Percentiles rank a stretch among this genome's conserved stretches.
These are phyloP conservation scores for Spea hammondii DNA, from an alignment of 2,797 vertebrate species.

Conservation along the genomic window DNA sequence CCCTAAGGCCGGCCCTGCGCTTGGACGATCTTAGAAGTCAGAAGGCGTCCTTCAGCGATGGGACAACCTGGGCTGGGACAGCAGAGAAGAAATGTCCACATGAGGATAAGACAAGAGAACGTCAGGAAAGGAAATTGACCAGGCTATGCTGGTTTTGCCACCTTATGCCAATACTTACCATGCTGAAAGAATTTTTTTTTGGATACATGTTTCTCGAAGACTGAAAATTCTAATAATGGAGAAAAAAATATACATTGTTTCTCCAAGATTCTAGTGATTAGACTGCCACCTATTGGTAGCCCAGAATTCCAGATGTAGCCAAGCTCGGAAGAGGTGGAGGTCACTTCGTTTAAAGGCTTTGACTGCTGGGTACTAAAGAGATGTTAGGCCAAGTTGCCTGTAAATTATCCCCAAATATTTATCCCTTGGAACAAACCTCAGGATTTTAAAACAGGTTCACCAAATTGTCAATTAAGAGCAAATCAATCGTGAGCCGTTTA, in stretches of 20 bases:
- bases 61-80: no score
- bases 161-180: not conserved
- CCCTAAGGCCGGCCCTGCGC: no score
- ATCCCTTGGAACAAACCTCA: constrained; percentile 60
- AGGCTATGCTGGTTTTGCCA: no score
- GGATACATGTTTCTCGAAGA: no score
- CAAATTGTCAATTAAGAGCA: constrained; percentile 98
- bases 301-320: not conserved
- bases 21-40: no score
- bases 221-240: no score
- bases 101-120: no score
- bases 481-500: constrained; percentile 91
- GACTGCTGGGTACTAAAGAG: constrained; percentile 68
- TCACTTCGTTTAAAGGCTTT: constrained; percentile 72
- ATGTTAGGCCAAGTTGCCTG: constrained; percentile 71
- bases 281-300: constrained; percentile 71
- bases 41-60: no score
- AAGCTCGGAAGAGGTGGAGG: constrained; percentile 53
- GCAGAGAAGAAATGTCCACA: no score
- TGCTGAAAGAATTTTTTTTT: no score
- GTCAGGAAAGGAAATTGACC: no score
- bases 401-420: constrained; percentile 71
- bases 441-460: constrained; percentile 73
- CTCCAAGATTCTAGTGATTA: constrained; percentile 56
- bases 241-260: no score